Percentiles rank a stretch among this genome's conserved stretches.
Conservation (phyloP, 2,888 invertebrate genomes). For the Acronicta alni region DNA sequence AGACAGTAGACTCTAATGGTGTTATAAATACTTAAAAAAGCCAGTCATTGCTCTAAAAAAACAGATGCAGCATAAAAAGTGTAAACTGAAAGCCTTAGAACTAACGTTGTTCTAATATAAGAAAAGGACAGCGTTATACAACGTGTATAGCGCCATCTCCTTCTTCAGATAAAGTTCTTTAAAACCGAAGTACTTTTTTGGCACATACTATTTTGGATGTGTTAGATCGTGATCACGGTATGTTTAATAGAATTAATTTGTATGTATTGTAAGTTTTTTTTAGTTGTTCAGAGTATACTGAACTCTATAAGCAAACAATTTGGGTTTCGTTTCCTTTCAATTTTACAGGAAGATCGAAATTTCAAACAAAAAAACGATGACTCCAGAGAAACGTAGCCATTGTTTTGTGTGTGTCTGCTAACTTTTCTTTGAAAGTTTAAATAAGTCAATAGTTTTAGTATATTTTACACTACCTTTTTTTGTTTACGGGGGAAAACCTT, state of each 20-base stretch:
- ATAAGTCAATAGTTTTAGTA: too few species aligned
- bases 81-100: background rate
- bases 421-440: too few species aligned
- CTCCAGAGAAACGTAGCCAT: too few species aligned
- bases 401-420: too few species aligned
- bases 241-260: slow-evolving; percentile 8
- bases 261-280: slow-evolving; percentile 4
- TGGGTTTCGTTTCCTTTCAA: too few species aligned
- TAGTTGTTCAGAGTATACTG: background rate
- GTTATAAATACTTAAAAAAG: slow-evolving; percentile 6
- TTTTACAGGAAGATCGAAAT: too few species aligned
- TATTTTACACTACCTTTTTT: too few species aligned
- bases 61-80: slow-evolving; percentile 14
- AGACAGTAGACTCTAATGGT: slow-evolving; percentile 8
- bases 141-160: background rate
- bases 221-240: background rate
- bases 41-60: slow-evolving; percentile 9
- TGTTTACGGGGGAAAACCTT: too few species aligned
- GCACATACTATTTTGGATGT: background rate
- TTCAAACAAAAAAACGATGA: too few species aligned
- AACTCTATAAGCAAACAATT: background rate
- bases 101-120: too few species aligned
- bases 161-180: slow-evolving; percentile 13
- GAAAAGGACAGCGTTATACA: background rate
- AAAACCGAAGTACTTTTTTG: slow-evolving; percentile 4